A percentile compares a stretch with the other conserved stretches of the same genome.
phyloP scores from a whole-genome alignment of 2,888 invertebrate species.

The Nymphalis polychloros region DNA sequence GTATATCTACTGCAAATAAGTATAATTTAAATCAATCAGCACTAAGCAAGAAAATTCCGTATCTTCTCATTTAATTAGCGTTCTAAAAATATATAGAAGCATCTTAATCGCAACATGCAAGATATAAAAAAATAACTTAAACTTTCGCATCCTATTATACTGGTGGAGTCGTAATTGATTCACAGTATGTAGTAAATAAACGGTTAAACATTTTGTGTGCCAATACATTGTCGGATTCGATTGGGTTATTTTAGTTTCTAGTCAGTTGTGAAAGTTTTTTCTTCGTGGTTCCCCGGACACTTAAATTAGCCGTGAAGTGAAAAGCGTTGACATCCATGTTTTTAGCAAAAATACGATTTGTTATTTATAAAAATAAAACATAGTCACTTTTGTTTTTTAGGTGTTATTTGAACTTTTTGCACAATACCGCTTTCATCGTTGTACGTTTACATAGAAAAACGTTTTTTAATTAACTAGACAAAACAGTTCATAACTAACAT shows the following conservation, averaged over 20 bases:
- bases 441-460: too few species aligned
- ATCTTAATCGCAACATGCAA: too few species aligned
- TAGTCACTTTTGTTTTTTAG: not conserved
- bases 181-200: constrained; percentile 4
- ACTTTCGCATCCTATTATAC: not conserved
- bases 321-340: constrained; percentile 39
- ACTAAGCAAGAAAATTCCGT: too few species aligned
- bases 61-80: too few species aligned
- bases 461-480: too few species aligned
- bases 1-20: too few species aligned
- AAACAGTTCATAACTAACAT: not conserved
- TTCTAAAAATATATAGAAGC: too few species aligned
- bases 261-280: constrained; percentile 52
- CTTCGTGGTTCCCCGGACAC: constrained; percentile 47
- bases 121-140: not conserved
- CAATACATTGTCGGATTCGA: constrained; percentile 33
- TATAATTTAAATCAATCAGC: too few species aligned
- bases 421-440: not conserved
- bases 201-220: constrained; percentile 22
- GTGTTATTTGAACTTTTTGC: not conserved
- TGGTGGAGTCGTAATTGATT: constrained; percentile 4
- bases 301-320: constrained; percentile 59
- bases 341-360: constrained; percentile 18
- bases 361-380: not conserved
- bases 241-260: constrained; percentile 46